A percentile compares a stretch with the other conserved stretches of the same genome.
Evolutionary conservation across 2,113 vertebrate genomes (phyloP).

Genomic region (Ophthalmolycus amberensis): DNA sequence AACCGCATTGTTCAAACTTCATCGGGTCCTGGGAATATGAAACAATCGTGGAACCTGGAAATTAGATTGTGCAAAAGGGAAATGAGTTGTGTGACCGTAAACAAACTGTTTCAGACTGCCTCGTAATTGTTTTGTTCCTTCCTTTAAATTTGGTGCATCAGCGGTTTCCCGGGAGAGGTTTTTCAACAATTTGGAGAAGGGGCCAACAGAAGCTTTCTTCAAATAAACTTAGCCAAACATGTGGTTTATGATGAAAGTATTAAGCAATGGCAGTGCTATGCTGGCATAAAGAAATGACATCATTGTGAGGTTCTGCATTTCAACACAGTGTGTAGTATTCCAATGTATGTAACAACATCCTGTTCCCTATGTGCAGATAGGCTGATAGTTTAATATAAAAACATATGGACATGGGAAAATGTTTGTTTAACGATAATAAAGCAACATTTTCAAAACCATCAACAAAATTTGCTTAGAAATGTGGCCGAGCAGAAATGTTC

Average conservation of each 20-base stretch:
- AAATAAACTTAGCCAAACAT: constrained; percentile 68
- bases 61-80: constrained; percentile 41
- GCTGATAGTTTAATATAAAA: background rate
- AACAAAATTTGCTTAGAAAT: background rate
- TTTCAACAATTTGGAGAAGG: constrained; percentile 73
- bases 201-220: constrained; percentile 68
- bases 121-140: constrained; percentile 62
- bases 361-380: background rate
- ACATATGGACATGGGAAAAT: background rate
- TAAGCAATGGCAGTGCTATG: background rate
- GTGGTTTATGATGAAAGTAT: constrained; percentile 33
- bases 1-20: constrained; percentile 18
- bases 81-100: constrained; percentile 58
- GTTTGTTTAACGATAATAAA: background rate
- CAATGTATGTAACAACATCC: background rate
- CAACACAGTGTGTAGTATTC: background rate
- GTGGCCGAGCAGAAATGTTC: background rate
- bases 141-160: constrained; percentile 57
- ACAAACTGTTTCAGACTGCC: constrained; percentile 57
- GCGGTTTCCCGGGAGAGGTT: constrained; percentile 52
- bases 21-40: constrained; percentile 5
- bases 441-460: background rate
- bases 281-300: constrained; percentile 19
- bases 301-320: background rate
- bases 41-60: constrained; percentile 43